Conservation (phyloP, 2,888 invertebrate genomes). For the Amphipoea oculea region DNA sequence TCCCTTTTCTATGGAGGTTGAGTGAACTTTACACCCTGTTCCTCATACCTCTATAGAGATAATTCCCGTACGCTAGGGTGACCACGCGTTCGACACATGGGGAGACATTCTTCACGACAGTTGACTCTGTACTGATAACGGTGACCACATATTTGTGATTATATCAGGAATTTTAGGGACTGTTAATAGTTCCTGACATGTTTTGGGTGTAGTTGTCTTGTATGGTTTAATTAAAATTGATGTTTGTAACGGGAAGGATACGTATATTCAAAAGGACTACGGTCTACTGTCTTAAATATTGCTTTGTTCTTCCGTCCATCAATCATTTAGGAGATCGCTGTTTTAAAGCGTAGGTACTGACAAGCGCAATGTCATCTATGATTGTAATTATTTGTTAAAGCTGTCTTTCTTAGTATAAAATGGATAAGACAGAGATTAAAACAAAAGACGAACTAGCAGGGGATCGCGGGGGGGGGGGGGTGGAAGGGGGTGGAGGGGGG, state of each 20-base stretch:
- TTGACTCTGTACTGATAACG: conserved; percentile 56
- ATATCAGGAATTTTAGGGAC: conserved; percentile 53
- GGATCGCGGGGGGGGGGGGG: no score
- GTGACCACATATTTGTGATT: conserved; percentile 62
- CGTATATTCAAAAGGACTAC: not conserved
- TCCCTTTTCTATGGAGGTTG: no score
- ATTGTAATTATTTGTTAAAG: not conserved
- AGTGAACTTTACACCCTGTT: no score
- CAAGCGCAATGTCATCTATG: not conserved
- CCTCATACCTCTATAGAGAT: no score
- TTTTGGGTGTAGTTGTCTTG: conserved; percentile 58
- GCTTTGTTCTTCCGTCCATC: not conserved
- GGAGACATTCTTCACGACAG: conserved; percentile 57
- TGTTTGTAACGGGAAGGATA: conserved; percentile 12
- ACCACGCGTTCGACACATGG: conserved; percentile 50
- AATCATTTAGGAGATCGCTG: conserved; percentile 2
- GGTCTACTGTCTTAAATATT: not conserved
- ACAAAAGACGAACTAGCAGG: no score
- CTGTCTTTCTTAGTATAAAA: no score
- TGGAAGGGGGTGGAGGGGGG: no score
- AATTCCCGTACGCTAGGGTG: conserved; percentile 64
- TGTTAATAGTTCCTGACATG: conserved; percentile 56
- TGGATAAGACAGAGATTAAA: no score
- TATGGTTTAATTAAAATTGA: conserved; percentile 56
- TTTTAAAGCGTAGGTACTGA: not conserved